Conservation (phyloP, 2,113 vertebrate species). For the Sardina pilchardus region DNA sequence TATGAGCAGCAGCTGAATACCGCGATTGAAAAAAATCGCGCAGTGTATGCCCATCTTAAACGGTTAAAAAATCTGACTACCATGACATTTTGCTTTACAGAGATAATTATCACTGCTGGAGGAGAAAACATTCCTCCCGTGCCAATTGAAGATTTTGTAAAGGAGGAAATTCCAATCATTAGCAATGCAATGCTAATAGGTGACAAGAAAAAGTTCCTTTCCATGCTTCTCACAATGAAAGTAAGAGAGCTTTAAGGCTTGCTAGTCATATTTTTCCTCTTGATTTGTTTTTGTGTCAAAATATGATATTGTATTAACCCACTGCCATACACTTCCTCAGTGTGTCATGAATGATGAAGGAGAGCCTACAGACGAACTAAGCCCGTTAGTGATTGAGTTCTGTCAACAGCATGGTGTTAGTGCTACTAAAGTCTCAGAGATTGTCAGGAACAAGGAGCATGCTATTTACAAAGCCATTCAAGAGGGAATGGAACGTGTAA, state of each 20-base stretch:
- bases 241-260: slow-evolving; percentile 49
- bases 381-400: slow-evolving; percentile 56
- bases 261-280: neutral
- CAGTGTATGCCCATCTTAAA: no score
- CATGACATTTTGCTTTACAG: slow-evolving; percentile 47
- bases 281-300: neutral
- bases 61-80: no score
- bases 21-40: no score
- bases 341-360: slow-evolving; percentile 66
- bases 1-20: no score
- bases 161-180: slow-evolving; percentile 67
- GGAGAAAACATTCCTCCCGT: slow-evolving; percentile 78
- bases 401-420: slow-evolving; percentile 54
- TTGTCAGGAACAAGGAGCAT: slow-evolving; percentile 67
- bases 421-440: slow-evolving; percentile 63
- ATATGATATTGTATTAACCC: neutral
- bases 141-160: slow-evolving; percentile 71
- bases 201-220: slow-evolving; percentile 77
- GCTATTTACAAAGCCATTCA: slow-evolving; percentile 70
- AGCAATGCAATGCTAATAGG: slow-evolving; percentile 77
- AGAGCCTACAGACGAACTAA: slow-evolving; percentile 70
- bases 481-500: slow-evolving; percentile 65
- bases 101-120: slow-evolving; percentile 78
- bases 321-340: slow-evolving; percentile 45
- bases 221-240: slow-evolving; percentile 76